Evolutionary conservation across 1,140 invertebrate genomes (phyloP), one percentile per base, ranked within the genome.

Genomic region (Phymastichus coffea): DNA sequence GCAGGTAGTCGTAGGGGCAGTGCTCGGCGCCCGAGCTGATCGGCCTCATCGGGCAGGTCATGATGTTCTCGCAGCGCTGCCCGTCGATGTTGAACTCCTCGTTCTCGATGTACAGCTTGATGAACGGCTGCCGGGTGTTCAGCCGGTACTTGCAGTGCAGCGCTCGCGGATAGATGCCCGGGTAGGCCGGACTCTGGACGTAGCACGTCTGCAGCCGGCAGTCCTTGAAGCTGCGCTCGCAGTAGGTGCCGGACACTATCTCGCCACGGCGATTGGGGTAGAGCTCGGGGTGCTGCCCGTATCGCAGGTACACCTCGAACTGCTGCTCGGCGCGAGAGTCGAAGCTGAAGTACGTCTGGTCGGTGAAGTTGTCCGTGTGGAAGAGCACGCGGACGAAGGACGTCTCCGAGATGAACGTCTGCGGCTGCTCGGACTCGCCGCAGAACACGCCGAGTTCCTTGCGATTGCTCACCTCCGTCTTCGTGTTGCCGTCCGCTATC

Each of bases 1-100:
- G 85, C 55, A 96, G 89, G 78, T 92, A 94, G 73, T 96, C 94
- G 76, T 90, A 94, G 0, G 92, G 93, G 73, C 94, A 96, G 67
- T 93, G 89, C 65, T 92, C 87, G 38, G 88, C 85, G 35, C 90
- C 90, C 60, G 91, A 92, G 30, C 89, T 91, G 40, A 94, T 92
- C 1, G 92, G 91, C 61, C 92, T 82, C 86, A 95, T 94, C 12
- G 93, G 93, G 71, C 94, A 96, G 2, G 93, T 93, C 88, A 96
- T 94, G 60, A 95, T 92, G 74, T 95, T 95, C 74, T 95, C 93
- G 72, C 94, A 96, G 48, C 93, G 83, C 69, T 95, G 92, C 0
- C 93, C 93, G 68, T 95, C 93, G 55, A 96, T 92, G 67, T 95
- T 94, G 78, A 96, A 95, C 73, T 94, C 91, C 73, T 94, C 92